Evolutionary conservation across 2,113 vertebrate species (phyloP).

Genomic region (Ploceus nigricollis): DNA sequence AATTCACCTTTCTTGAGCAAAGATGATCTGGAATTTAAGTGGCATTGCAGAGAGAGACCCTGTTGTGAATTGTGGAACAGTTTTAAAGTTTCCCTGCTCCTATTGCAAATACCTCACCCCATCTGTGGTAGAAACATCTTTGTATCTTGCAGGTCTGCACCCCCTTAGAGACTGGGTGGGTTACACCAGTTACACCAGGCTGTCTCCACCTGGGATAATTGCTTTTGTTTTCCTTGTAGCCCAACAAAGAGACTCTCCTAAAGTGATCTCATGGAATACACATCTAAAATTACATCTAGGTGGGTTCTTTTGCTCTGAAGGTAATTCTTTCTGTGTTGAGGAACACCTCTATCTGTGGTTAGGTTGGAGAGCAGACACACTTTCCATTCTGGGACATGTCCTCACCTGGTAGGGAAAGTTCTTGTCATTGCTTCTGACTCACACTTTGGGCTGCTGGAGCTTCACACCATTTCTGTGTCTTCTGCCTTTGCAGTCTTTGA

Average conservation of each 20-base stretch:
- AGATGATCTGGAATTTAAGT: not conserved
- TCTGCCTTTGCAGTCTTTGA: not conserved
- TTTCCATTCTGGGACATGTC: not conserved
- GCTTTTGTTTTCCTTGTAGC: not conserved
- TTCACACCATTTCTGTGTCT: not conserved
- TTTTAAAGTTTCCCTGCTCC: not conserved
- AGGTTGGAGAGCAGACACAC: not conserved
- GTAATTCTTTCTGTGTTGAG: not conserved
- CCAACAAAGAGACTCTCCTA: not conserved
- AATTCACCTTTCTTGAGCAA: not conserved
- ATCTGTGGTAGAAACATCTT: not conserved
- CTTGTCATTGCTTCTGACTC: slow-evolving; percentile 1
- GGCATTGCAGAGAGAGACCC: not conserved
- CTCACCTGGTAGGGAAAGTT: slow-evolving; percentile 10
- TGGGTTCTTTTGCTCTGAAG: not conserved
- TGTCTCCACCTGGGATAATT: not conserved
- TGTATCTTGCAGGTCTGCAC: not conserved
- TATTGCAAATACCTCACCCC: not conserved
- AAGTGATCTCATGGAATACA: not conserved
- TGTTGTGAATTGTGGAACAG: not conserved
- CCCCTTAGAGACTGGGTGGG: not conserved
- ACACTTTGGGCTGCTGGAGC: not conserved
- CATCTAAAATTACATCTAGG: not conserved
- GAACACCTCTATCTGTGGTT: not conserved
- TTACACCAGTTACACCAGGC: rapidly evolving